A percentile compares a stretch with the other conserved stretches of the same genome.
Evolutionary conservation across 2,797 vertebrate species (phyloP).

Genomic region (Austrolebias charrua): DNA sequence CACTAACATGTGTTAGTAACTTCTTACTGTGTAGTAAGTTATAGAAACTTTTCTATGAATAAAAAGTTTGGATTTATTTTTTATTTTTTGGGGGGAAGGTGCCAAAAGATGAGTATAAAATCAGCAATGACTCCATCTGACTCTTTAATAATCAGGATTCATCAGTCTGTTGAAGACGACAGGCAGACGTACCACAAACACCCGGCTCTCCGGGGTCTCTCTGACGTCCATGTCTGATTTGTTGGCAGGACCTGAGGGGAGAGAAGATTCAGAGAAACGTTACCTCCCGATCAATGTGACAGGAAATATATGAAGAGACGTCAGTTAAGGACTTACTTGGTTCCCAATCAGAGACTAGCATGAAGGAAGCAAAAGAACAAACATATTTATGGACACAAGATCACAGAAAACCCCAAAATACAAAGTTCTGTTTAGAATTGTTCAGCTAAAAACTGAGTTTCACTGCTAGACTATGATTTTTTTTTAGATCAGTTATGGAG

Average conservation of each 20-base stretch:
- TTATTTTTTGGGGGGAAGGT: too few relatives aligned
- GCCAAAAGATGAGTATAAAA: not conserved
- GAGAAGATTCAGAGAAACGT: not conserved
- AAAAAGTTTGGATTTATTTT: too few relatives aligned
- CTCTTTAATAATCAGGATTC: not conserved
- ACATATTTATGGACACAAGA: slow-evolving; percentile 19
- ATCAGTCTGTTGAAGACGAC: rapidly evolving
- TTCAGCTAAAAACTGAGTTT: too few relatives aligned
- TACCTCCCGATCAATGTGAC: not conserved
- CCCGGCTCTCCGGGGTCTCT: slow-evolving; percentile 74
- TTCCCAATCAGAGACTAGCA: slow-evolving; percentile 58
- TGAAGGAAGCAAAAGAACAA: slow-evolving; percentile 46
- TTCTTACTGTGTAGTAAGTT: too few relatives aligned
- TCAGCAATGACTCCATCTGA: not conserved
- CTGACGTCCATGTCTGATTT: slow-evolving; percentile 68
- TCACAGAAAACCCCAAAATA: not conserved
- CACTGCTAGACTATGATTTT: too few relatives aligned
- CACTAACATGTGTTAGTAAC: too few relatives aligned
- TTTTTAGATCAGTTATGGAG: too few relatives aligned
- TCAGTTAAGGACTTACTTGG: slow-evolving; percentile 69
- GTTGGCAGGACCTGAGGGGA: slow-evolving; percentile 66
- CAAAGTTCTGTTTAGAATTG: not conserved
- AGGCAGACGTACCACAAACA: slow-evolving; percentile 72
- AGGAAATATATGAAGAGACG: not conserved
- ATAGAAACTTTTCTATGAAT: too few relatives aligned